Evolutionary conservation across 2,888 invertebrate genomes (phyloP), one percentile per base, ranked within the genome.

Genomic region (Parasteatoda lunata): DNA sequence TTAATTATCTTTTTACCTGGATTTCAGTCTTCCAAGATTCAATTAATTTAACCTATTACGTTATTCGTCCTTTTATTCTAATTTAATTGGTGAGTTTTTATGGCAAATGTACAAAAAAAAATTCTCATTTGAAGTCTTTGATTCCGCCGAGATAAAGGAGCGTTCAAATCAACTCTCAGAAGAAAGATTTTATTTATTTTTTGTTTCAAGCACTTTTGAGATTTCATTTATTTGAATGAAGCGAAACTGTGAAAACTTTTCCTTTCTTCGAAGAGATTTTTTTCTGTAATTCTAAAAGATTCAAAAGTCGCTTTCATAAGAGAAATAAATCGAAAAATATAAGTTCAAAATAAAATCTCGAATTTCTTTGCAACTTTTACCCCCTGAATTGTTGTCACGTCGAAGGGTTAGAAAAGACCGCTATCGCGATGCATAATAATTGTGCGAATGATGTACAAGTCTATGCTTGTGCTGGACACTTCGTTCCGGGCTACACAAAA

Each of bases 391-490:
- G 52, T 76, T 51, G 77, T 68, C 77, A 77, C 77, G 77, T 77
- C 45, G 51, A 68, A 1, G n/a, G 7, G 68, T 52, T 45, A 52
- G 48, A 65, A 77, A 68, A 68, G 77, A 66, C 49, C 68, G 68
- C 68, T 51, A 66, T 45, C 51, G 77, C 77, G 65, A 47, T 77
- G 77, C 77, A 77, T 77, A 77, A 77, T 77, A 77, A 77, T 77
- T 77, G 77, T 52, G 68, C 30, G 66, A 77, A 77, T 77, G 77
- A 77, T 77, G 77, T 68, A 77, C 77, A 77, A 68, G 77, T 52
- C 48, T 68, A 15, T 8, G 66, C 47, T 45, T 30, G 52, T 51
- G 68, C 77, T 15, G 77, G 77, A 77, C 77, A 77, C 77, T 77
- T 77, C 52, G 68, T n/a, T 11, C 68, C 52, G 45, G 48, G 45